Base-by-base conservation (phyloP, 2,797 vertebrate species). In the Sorex maritimensis region DNA sequence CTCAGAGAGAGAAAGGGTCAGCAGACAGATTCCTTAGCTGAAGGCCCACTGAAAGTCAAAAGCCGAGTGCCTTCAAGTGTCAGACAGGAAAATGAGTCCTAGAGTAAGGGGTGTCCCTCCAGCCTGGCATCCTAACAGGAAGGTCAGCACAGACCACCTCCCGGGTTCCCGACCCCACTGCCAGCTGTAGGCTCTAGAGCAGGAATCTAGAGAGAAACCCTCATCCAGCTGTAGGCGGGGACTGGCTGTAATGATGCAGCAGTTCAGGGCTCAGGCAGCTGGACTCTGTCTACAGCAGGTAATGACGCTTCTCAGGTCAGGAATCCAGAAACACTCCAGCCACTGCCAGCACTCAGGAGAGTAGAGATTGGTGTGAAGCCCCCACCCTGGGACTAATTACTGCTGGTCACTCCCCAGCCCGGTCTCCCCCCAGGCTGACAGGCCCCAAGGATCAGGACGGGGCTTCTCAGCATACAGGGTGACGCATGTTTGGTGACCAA, bases 311-410 rank as follows among this genome's bases (percentile, higher is more conserved):
- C 65, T 58, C 52, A 79, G 94, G 85, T 89, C 84, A 72, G 79
- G 96, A 97, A 96, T 95, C 93, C 92, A 96, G 94, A 92, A 95
- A 93, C 86, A 92, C 77, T 67, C 79, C 73, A 75, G 34, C 52
- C 90, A 78, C 90, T 28, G 58, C 58, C 2, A 10, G 67, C 89
- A 92, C 94, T 77, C 68, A 61, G 52, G 49, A 92, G 90, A 81
- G 68, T 90, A 82, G 95, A 1, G 52, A 88, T 96, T 96, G 95
- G 92, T 0, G 4, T 86, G 90, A 96, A 65, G 55, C 73, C 89
- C 81, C 92, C 86, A 78, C 86, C 71, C 91, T 61, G 67, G 38
- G 11, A 74, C 92, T 91, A 93, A 95, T 95, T 92, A 89, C 68
- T 1, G 1, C 74, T 85, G 86, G 91, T 87, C 79, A 67, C 73